Conservation (phyloP, 2,888 invertebrate genomes). For the Epsilonema sp. region DNA sequence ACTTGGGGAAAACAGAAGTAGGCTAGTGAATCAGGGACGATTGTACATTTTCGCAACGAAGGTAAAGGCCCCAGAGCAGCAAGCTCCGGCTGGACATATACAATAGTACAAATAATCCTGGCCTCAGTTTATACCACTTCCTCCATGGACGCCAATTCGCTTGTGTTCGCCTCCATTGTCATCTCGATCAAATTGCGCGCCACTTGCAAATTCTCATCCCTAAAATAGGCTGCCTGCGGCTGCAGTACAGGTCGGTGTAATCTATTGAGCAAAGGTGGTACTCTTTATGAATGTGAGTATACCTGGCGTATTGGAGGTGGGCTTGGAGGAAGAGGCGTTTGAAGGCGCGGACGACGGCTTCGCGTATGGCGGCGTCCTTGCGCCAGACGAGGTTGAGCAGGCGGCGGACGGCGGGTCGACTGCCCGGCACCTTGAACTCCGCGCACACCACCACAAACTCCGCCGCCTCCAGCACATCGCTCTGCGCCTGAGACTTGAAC, state of each 20-base stretch:
- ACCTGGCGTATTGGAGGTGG: no score
- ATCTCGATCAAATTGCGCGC: slow-evolving; percentile 43
- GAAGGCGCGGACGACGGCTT: slow-evolving; percentile 56
- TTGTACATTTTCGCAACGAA: no score
- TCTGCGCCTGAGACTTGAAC: neutral
- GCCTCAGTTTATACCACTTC: slow-evolving; percentile 38
- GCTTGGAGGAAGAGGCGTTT: slow-evolving; percentile 45
- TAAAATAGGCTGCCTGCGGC: neutral
- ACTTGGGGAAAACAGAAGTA: no score
- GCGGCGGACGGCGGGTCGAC: slow-evolving; percentile 43
- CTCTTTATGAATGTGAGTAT: no score
- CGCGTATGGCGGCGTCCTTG: slow-evolving; percentile 48
- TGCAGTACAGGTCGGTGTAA: no score
- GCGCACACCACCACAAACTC: slow-evolving; percentile 53
- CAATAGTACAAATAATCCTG: no score
- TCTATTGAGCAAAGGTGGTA: no score
- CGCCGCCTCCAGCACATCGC: slow-evolving; percentile 69
- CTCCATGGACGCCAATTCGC: slow-evolving; percentile 44
- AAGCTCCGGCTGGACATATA: no score
- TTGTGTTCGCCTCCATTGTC: slow-evolving; percentile 38
- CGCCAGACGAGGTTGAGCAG: slow-evolving; percentile 61
- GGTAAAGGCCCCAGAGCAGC: no score
- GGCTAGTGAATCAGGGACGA: no score
- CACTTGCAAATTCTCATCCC: slow-evolving; percentile 29
- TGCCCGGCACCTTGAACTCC: slow-evolving; percentile 27